These are phyloP conservation scores for Mus musculus DNA, from an alignment of 2,113 vertebrate species.

Conservation along the genomic window DNA sequence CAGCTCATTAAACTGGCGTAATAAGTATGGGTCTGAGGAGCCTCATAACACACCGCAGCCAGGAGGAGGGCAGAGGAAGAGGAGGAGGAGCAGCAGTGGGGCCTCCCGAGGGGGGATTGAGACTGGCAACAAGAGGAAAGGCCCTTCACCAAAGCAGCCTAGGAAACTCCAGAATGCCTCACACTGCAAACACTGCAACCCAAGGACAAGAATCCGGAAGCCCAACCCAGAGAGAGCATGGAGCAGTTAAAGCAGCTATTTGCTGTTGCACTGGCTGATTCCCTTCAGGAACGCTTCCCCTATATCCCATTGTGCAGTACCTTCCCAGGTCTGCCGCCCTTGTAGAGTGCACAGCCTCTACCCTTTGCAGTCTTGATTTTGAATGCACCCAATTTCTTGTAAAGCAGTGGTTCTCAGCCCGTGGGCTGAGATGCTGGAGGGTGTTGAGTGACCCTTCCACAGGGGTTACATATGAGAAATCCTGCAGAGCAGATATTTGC, in stretches of 20 bases:
- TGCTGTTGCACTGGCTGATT: background rate
- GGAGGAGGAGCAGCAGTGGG: background rate
- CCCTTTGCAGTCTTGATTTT: background rate
- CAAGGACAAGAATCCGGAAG: background rate
- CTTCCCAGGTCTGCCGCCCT: background rate
- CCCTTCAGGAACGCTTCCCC: background rate
- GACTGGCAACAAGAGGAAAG: background rate
- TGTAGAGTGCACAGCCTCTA: background rate
- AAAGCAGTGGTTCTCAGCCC: background rate
- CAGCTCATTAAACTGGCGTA: slow-evolving; percentile 65
- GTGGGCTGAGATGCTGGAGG: background rate
- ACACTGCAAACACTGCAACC: accelerated
- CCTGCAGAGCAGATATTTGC: background rate
- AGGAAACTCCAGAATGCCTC: background rate
- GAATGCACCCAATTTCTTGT: background rate
- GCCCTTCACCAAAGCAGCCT: background rate
- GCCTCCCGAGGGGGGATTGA: background rate
- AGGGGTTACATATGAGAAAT: background rate
- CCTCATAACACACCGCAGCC: slow-evolving; percentile 18
- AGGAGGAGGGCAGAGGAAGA: background rate
- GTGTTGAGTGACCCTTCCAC: background rate
- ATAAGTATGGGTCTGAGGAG: slow-evolving; percentile 50
- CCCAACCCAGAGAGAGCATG: background rate
- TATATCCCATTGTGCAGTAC: too few relatives aligned
- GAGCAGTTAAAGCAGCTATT: background rate